Evolutionary conservation across 2,113 vertebrate species (phyloP).

Genomic region (Eidolon helvum): DNA sequence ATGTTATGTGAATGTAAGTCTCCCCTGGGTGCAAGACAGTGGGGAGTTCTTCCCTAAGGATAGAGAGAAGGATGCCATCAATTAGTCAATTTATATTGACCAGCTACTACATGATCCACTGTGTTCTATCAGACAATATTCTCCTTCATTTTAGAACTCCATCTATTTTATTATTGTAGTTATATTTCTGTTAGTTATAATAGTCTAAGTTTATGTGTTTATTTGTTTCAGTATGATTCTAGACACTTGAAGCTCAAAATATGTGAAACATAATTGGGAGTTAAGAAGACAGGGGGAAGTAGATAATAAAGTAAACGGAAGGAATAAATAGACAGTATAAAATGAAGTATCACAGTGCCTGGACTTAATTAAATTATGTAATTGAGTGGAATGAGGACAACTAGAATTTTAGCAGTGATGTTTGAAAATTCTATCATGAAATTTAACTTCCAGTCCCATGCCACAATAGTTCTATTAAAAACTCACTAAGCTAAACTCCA

Average conservation of each 20-base stretch:
- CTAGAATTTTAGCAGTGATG: neutral
- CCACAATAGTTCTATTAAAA: neutral
- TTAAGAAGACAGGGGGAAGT: rapidly evolving
- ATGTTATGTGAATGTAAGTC: neutral
- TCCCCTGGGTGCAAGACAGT: neutral
- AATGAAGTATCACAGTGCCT: neutral
- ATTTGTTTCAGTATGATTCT: neutral
- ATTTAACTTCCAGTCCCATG: neutral
- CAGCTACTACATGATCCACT: neutral
- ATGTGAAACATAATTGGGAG: neutral
- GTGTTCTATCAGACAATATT: neutral
- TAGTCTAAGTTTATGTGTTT: neutral
- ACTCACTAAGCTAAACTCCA: neutral
- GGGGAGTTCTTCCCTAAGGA: neutral
- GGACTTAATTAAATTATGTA: neutral
- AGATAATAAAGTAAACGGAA: neutral
- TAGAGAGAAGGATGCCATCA: neutral
- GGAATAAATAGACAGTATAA: neutral
- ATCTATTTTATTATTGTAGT: slow-evolving; percentile 13
- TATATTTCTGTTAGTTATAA: neutral
- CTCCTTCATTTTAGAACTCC: slow-evolving; percentile 5
- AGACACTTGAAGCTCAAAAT: neutral
- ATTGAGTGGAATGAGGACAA: neutral
- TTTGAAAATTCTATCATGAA: slow-evolving; percentile 1
- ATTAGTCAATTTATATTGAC: neutral